These are phyloP conservation scores for Cheiracanthium punctorium DNA, from an alignment of 2,888 invertebrate species.

Conservation along the genomic window DNA sequence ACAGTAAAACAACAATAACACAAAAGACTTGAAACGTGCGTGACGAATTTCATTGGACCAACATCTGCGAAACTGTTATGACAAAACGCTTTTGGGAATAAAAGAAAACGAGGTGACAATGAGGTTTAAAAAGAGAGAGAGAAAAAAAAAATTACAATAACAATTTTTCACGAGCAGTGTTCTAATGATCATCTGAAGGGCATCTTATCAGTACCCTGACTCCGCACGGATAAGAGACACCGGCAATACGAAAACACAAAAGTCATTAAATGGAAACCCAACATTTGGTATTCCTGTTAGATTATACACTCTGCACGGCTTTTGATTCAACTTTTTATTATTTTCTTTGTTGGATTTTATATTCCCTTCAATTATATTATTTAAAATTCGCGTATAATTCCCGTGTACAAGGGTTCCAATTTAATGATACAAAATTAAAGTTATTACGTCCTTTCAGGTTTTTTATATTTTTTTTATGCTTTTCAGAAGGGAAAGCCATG, in stretches of 20 bases:
- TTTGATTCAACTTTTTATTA: neutral
- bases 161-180: neutral
- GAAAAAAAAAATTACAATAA: neutral
- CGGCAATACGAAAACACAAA: neutral
- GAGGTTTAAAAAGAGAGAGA: neutral
- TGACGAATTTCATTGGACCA: neutral
- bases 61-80: neutral
- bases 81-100: neutral
- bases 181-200: neutral
- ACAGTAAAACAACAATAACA: no score
- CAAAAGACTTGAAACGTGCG: no score
- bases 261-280: conserved; percentile 54
- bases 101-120: conserved; percentile 10
- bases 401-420: conserved; percentile 20
- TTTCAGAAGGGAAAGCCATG: neutral
- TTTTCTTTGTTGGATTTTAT: conserved; percentile 15
- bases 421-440: conserved; percentile 66
- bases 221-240: neutral
- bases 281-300: conserved; percentile 32
- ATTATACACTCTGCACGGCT: conserved; percentile 38
- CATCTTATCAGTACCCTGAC: neutral
- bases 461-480: neutral
- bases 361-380: conserved; percentile 59
- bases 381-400: conserved; percentile 39
- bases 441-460: conserved; percentile 39